Base-by-base conservation (phyloP, 2,888 invertebrate species). In the Drosophila mettleri region DNA sequence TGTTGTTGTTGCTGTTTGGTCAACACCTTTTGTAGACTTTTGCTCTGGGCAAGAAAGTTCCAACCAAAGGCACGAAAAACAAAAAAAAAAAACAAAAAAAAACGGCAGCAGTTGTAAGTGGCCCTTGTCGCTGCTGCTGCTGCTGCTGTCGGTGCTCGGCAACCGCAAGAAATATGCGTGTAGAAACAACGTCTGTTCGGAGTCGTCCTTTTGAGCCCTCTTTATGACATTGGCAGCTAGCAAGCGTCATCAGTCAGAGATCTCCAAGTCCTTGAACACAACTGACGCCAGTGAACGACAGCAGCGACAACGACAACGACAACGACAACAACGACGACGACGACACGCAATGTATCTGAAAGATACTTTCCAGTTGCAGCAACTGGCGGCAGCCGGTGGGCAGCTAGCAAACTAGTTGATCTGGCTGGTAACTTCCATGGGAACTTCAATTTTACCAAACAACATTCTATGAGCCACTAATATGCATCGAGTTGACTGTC, bases 51-150 rank as follows among this genome's bases (percentile, higher is more conserved):
- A 74, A 80, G 72, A 73, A 78, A 69, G 73, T 68, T 61, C 49
- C 60, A 67, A 67, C 51, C 64, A 69, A 72, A 67, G 59, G 64
- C 52, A 68, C 45, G 60, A 54, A 31, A 46, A 2, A 22, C 8
- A 41, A 39, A 20, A 24, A 3, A 46, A 31, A 14, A 5, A 20
- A 24, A 3, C 29, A 31, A 14, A 5, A 31, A 46, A 48, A 75
- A 85, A 81, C 84, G 79, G 79, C 84, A 86, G 87, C 87, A 86
- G 86, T 86, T 86, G 86, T 84, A 82, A 84, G 69, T 77, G 79
- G 67, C 60, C 67, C 59, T 69, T 67, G 60, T 38, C 62, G 65
- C 41, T 55, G 54, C 31, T 61, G 69, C 55, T 57, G 53, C 33
- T 68, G 49, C 36, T 63, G 60, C 14, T 58, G 53, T 34, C 55